Evolutionary conservation across 1,140 invertebrate genomes (phyloP), one percentile per base, ranked within the genome.

Genomic region (Neelides sp.): DNA sequence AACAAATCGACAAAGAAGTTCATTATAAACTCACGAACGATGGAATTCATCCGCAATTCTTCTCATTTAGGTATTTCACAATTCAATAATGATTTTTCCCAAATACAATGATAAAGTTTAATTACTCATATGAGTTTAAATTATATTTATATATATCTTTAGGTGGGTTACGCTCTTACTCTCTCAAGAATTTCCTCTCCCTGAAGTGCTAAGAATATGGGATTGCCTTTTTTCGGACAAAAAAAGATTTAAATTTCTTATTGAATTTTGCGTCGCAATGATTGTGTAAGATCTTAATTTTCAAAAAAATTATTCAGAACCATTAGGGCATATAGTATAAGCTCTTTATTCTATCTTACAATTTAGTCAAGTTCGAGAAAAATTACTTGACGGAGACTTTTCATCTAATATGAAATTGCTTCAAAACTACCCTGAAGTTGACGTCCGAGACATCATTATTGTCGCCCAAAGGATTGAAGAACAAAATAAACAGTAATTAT

Each of bases 171-270:
- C 91, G 0, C 69, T 98, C n/a, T 68, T 98, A 20, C 70, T 98
- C 1, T 95, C 91, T 19, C 95, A 98, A 75, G 94, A 98, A 69
- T 98, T 98, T 72, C 83, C 87, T 26, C 70, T 98, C 50, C 94
- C 94, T 1, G 92, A 96, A 72, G 88, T 96, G 0, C 78, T 95
- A 61, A 76, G 91, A 59, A 83, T 97, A 60, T 97, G 93, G 93
- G 93, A 97, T 68, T 87, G 89, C 0, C 66, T 97, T 17, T 90
- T 97, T 69, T 78, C 90, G 0, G 91, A 95, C 70, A 71, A 81
- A 50, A 76, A 83, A 39, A 75, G 92, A 62, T 95, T 95, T 67
- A 75, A 82, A 61, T 95, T 94, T 64, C 76, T 96, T 0, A 84
- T 92, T 58, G 76, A 84, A 64, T 80, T 95, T 47, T 95, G 90